Conservation (phyloP, 2,113 vertebrate species). For the Mus pahari region DNA sequence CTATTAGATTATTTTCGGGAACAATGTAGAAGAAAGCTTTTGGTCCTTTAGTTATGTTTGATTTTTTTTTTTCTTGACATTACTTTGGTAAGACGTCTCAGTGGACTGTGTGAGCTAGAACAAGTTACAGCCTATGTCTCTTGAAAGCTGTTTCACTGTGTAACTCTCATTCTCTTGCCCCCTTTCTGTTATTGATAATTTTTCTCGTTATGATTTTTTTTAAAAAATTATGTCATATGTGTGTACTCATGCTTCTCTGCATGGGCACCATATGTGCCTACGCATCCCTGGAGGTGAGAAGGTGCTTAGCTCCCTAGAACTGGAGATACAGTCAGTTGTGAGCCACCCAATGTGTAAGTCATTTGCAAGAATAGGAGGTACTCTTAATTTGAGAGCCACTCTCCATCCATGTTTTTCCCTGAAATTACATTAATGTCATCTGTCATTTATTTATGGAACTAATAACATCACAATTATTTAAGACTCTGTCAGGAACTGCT, state of each 20-base stretch:
- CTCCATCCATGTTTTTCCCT: background rate
- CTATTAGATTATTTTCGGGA: background rate
- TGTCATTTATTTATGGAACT: background rate
- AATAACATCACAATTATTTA: background rate
- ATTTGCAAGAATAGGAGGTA: background rate
- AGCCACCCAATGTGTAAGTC: background rate
- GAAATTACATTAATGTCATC: background rate
- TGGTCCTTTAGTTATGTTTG: background rate
- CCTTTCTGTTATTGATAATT: background rate
- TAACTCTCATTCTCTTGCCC: background rate
- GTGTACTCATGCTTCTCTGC: background rate
- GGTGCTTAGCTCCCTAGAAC: background rate
- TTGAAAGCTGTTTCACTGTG: fast-evolving
- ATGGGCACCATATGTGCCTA: background rate
- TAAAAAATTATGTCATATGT: background rate
- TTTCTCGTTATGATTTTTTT: background rate
- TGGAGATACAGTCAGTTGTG: background rate
- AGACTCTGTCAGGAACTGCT: background rate
- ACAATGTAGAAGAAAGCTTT: background rate
- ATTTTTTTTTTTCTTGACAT: background rate
- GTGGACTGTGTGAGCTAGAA: background rate
- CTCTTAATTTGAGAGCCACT: background rate
- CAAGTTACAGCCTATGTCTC: background rate
- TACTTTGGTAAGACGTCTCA: background rate
- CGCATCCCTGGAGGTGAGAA: background rate